Evolutionary conservation across 2,888 invertebrate species (phyloP), one percentile per base, ranked within the genome.

Genomic region (Eutolmus rufibarbis): DNA sequence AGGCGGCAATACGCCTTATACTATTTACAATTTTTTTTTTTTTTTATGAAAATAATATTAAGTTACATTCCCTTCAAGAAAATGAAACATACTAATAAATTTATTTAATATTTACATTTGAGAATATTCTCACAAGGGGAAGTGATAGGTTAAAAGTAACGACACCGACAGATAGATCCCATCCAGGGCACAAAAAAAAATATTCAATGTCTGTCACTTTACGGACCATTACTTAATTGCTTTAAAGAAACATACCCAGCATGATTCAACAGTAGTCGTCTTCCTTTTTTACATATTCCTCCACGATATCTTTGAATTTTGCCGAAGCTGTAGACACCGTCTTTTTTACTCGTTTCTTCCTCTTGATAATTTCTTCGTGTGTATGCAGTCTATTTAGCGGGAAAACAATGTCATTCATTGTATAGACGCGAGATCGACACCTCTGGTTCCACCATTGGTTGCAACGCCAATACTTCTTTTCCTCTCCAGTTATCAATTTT

Each of bases 381-480:
- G 93, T 93, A 87, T 93, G 93, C 88, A 91, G 92, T n/a, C 92
- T 91, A 89, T 93, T 92, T 5, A 93, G 89, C 1, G 92, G 92
- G 78, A 92, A 91, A 4, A 93, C 92, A 8, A 91, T 89, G 88
- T 93, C 92, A 74, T 91, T 92, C 14, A 92, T 91, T 9, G 92
- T 93, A 74, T 91, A 93, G 2, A 92, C 93, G n/a, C 93, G 90
- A 0, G 93, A 92, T 8, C 93, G 91, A 88, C 93, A 93, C 89
- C 92, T 92, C 87, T 92, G 92, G 89, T 93, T 93, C 93, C 93
- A 93, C 93, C 93, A 93, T 89, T 93, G 93, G 88, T 93, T 93
- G 89, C 93, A 93, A 43, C 93, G 91, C 93, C 93, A 93, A 86
- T 91, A 92, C 86, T 92, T 92, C 87, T 92, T 92, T 89, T 92